A percentile compares a stretch with the other conserved stretches of the same genome.
phyloP scores from a whole-genome alignment of 2,797 vertebrate genomes.

The Lutjanus argentimaculatus region DNA sequence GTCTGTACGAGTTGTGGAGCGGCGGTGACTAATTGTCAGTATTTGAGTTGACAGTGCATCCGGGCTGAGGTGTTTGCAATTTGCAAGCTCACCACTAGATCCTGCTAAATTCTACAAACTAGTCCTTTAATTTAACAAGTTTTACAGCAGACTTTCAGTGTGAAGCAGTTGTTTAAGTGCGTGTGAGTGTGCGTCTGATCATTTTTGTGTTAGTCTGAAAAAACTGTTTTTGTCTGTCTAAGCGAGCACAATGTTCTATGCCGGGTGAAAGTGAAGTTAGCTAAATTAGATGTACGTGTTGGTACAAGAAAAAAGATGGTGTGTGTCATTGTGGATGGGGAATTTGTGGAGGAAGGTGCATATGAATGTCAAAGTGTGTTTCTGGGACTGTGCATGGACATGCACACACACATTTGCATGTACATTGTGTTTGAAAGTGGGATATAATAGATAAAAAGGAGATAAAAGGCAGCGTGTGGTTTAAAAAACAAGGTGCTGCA shows the following conservation, averaged over 20 bases:
- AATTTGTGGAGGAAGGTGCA: background rate
- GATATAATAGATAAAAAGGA: constrained; percentile 16
- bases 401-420: constrained; percentile 5
- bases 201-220: background rate
- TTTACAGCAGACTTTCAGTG: background rate
- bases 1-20: no score
- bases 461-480: background rate
- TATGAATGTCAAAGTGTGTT: background rate
- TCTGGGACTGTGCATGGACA: background rate
- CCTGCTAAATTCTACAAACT: no score
- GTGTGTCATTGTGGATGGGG: background rate
- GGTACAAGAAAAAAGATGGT: background rate
- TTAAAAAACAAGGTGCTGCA: background rate
- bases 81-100: no score
- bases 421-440: background rate
- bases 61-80: no score
- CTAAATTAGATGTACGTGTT: background rate
- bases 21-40: no score
- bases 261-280: background rate
- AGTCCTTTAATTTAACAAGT: background rate
- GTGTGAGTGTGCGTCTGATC: background rate
- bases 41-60: no score
- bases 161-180: no score
- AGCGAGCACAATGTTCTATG: background rate
- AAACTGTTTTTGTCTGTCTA: background rate